Evolutionary conservation across 2,888 invertebrate genomes (phyloP).

Genomic region (Lordiphosa andalusiaca): DNA sequence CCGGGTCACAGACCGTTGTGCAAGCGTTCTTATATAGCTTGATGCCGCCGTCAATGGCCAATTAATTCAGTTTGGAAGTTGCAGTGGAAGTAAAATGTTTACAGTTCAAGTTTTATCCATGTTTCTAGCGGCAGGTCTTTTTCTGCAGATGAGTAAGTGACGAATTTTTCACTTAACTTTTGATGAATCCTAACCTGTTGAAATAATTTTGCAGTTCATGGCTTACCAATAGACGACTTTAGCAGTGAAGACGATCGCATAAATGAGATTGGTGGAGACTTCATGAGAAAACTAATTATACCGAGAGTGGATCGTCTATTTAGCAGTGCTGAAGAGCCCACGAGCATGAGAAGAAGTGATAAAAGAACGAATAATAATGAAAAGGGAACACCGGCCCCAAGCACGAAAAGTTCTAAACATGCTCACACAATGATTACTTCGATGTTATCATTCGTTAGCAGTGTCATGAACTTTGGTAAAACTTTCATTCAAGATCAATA

Average conservation of each 20-base stretch:
- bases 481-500: slow-evolving; percentile 25
- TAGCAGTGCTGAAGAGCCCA: slow-evolving; percentile 45
- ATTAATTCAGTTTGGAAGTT: slow-evolving; percentile 35
- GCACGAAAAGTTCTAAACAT: slow-evolving; percentile 55
- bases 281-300: slow-evolving; percentile 30
- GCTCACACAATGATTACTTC: slow-evolving; percentile 64
- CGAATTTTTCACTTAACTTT: background rate
- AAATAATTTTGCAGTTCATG: slow-evolving; percentile 25
- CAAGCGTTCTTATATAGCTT: slow-evolving; percentile 47
- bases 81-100: slow-evolving; percentile 36
- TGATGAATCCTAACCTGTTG: background rate
- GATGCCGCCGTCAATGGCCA: slow-evolving; percentile 5
- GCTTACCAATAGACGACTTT: slow-evolving; percentile 20
- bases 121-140: slow-evolving; percentile 30
- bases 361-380: slow-evolving; percentile 11
- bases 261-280: slow-evolving; percentile 48
- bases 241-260: slow-evolving; percentile 51
- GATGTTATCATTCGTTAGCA: slow-evolving; percentile 57
- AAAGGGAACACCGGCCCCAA: slow-evolving; percentile 11
- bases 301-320: slow-evolving; percentile 51
- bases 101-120: slow-evolving; percentile 30
- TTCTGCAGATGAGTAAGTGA: slow-evolving; percentile 37
- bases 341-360: background rate
- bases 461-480: slow-evolving; percentile 43
- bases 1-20: slow-evolving; percentile 7